phyloP scores from a whole-genome alignment of 2,888 invertebrate species.

The Catocala nupta region DNA sequence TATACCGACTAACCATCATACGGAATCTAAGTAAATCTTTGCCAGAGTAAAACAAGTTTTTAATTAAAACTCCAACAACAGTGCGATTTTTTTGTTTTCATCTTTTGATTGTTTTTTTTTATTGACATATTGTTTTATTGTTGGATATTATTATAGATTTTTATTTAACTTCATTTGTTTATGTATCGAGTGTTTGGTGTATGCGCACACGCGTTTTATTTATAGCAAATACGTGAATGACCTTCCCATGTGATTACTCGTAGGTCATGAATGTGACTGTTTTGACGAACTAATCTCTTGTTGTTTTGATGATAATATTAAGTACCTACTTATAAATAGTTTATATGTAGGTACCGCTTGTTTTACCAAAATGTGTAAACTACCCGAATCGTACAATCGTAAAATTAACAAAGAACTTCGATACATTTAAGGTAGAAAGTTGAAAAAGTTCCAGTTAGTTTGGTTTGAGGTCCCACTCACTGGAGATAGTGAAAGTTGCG shows the following conservation, averaged over 20 bases:
- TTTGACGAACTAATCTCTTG: not conserved
- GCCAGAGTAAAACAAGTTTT: conserved; percentile 29
- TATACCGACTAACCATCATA: not conserved
- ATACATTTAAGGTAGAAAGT: too few relatives aligned
- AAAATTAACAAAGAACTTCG: too few relatives aligned
- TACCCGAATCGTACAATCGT: too few relatives aligned
- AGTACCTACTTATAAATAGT: too few relatives aligned
- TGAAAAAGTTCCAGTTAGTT: too few relatives aligned
- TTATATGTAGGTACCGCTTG: too few relatives aligned
- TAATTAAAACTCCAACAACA: conserved; percentile 21
- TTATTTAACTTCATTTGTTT: too few relatives aligned
- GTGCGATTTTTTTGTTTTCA: conserved; percentile 18
- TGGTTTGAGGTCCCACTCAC: too few relatives aligned
- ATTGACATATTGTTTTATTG: not conserved
- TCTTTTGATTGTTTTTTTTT: conserved; percentile 14
- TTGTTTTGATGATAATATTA: conserved; percentile 17
- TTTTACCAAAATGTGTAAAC: too few relatives aligned
- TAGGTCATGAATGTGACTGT: conserved; percentile 29
- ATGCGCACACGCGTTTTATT: not conserved
- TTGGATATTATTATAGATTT: not conserved
- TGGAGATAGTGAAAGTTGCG: too few relatives aligned
- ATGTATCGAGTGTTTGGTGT: not conserved
- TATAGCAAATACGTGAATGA: conserved; percentile 13
- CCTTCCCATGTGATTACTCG: conserved; percentile 28
- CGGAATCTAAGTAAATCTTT: conserved; percentile 21